Conservation (phyloP, 2,888 invertebrate genomes). For the Crocallis elinguaria region DNA sequence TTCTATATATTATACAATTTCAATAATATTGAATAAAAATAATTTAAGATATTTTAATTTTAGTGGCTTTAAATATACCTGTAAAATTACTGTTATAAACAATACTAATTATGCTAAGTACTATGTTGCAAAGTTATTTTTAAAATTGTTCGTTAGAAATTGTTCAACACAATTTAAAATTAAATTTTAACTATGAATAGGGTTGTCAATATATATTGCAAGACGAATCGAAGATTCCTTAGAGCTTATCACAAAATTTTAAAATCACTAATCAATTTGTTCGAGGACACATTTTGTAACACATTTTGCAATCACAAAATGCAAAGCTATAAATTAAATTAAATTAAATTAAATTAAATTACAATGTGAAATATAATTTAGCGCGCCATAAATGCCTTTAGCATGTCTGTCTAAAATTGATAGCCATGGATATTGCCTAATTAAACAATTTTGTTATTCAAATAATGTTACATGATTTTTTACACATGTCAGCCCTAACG, state of each 20-base stretch:
- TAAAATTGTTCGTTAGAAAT: neutral
- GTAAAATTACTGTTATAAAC: neutral
- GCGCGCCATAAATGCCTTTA: constrained; percentile 39
- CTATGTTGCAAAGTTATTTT: neutral
- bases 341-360: neutral
- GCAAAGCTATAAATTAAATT: constrained; percentile 2
- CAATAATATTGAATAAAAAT: neutral
- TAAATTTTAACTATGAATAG: neutral
- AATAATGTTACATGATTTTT: constrained; percentile 16
- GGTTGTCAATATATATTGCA: constrained; percentile 16
- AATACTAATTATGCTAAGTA: neutral
- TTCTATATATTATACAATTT: neutral
- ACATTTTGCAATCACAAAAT: too few species aligned
- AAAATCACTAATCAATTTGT: constrained; percentile 7
- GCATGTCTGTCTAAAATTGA: constrained; percentile 25
- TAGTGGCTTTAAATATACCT: neutral
- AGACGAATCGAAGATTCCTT: constrained; percentile 7
- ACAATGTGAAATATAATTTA: constrained; percentile 12
- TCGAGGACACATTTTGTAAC: constrained; percentile 2
- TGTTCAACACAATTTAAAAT: neutral
- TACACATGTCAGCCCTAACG: constrained; percentile 16
- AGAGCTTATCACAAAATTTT: constrained; percentile 18
- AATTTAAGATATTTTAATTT: neutral
- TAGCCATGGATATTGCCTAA: constrained; percentile 34
- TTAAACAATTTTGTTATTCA: constrained; percentile 21